These are phyloP conservation scores for Neria commutata DNA, from an alignment of 2,888 invertebrate species.

Conservation along the genomic window DNA sequence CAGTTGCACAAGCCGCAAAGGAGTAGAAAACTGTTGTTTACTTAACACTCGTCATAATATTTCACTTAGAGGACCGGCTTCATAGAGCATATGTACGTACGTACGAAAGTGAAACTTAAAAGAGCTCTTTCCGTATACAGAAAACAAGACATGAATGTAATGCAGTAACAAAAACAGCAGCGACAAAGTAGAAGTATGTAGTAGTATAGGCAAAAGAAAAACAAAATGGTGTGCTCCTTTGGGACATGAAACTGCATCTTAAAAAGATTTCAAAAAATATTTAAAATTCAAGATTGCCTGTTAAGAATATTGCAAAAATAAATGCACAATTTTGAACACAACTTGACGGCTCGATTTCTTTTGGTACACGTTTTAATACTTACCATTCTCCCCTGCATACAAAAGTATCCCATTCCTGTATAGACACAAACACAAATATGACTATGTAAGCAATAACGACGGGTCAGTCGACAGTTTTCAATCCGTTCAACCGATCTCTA, in stretches of 20 bases:
- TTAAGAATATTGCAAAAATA: not conserved
- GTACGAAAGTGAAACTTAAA: not conserved
- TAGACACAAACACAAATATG: not conserved
- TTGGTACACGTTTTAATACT: not conserved
- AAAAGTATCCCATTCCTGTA: not conserved
- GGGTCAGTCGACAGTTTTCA: too few relatives aligned
- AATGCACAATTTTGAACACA: not conserved
- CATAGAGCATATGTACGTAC: too few relatives aligned
- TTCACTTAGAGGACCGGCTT: too few relatives aligned
- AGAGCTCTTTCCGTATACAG: too few relatives aligned
- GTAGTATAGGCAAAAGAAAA: too few relatives aligned
- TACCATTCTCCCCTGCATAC: not conserved
- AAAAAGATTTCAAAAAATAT: not conserved
- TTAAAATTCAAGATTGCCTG: too few relatives aligned
- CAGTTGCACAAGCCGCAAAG: not conserved
- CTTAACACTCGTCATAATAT: too few relatives aligned
- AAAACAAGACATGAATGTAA: too few relatives aligned
- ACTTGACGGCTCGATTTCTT: not conserved
- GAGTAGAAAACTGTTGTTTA: too few relatives aligned
- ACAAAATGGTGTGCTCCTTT: not conserved
- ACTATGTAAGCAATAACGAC: not conserved
- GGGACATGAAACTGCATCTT: not conserved
- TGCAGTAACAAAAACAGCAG: too few relatives aligned
- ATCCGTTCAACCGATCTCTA: slow-evolving; percentile 21
- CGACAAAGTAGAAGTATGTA: slow-evolving; percentile 1